phyloP scores from a whole-genome alignment of 2,113 vertebrate genomes.

The Atrichornis clamosus region DNA sequence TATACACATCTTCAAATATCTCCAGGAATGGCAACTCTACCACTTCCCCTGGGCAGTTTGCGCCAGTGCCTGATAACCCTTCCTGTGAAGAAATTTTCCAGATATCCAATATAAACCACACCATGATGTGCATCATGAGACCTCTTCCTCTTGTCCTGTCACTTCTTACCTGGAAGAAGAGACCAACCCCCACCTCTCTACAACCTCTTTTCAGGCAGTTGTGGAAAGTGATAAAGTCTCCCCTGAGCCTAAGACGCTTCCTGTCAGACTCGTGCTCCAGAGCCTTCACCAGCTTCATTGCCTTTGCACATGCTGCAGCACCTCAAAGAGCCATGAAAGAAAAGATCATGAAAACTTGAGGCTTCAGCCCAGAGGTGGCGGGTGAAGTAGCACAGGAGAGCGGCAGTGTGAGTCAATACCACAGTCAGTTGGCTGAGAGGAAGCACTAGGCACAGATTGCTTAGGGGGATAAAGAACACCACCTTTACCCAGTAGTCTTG shows the following conservation, averaged over 20 bases:
- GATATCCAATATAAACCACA: background rate
- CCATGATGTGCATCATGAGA: background rate
- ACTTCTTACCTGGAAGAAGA: background rate
- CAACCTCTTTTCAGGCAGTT: background rate
- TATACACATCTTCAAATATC: background rate
- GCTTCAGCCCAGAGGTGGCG: background rate
- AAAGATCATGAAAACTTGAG: background rate
- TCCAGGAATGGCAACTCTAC: background rate
- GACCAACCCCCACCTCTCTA: background rate
- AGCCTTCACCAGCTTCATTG: fast-evolving
- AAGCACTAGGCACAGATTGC: fast-evolving
- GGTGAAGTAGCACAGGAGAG: background rate
- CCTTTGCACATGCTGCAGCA: background rate
- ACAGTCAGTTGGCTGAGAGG: background rate
- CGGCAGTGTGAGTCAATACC: background rate
- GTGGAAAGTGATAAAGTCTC: background rate
- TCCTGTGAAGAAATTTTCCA: background rate
- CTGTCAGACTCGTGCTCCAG: background rate
- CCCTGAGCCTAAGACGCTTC: background rate
- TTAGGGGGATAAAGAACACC: background rate
- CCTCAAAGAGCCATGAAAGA: background rate
- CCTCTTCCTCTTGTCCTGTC: background rate
- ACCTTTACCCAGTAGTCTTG: background rate
- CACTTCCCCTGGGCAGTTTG: background rate
- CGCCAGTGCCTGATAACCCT: background rate